These are phyloP conservation scores for Eubasilissa regina DNA, from an alignment of 1,140 invertebrate genomes.

Conservation along the genomic window DNA sequence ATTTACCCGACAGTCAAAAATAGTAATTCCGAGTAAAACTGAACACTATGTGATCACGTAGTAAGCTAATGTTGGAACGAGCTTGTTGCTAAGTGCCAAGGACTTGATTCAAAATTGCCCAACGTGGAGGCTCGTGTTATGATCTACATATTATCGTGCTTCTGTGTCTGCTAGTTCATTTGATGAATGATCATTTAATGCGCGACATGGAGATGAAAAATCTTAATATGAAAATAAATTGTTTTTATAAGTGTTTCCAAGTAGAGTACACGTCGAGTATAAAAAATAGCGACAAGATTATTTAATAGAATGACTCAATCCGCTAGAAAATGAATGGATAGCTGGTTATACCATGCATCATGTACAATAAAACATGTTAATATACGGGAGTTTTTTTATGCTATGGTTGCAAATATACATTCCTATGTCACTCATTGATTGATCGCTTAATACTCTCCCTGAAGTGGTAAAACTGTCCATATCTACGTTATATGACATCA, in stretches of 20 bases:
- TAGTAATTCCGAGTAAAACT: too few species aligned
- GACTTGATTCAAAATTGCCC: too few species aligned
- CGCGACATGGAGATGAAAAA: not conserved
- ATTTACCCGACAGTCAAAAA: too few species aligned
- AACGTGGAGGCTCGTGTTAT: not conserved
- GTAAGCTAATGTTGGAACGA: too few species aligned
- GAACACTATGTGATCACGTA: too few species aligned
- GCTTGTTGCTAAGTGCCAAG: too few species aligned
- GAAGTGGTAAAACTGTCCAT: too few species aligned
- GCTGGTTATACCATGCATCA: not conserved
- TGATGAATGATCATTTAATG: conserved; percentile 15
- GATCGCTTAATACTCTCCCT: too few species aligned
- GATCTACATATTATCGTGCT: conserved; percentile 18
- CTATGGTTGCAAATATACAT: too few species aligned
- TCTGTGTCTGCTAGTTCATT: conserved; percentile 9
- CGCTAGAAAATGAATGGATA: not conserved
- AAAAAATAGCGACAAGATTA: not conserved
- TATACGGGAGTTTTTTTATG: too few species aligned
- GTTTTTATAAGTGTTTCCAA: conserved; percentile 1
- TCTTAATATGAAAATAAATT: conserved; percentile 10
- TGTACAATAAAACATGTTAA: not conserved
- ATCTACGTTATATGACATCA: too few species aligned
- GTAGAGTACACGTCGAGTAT: not conserved
- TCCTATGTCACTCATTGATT: too few species aligned
- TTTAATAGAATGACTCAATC: not conserved